phyloP scores from a whole-genome alignment of 2,888 invertebrate genomes.

The Branchipolynoe longqiensis region DNA sequence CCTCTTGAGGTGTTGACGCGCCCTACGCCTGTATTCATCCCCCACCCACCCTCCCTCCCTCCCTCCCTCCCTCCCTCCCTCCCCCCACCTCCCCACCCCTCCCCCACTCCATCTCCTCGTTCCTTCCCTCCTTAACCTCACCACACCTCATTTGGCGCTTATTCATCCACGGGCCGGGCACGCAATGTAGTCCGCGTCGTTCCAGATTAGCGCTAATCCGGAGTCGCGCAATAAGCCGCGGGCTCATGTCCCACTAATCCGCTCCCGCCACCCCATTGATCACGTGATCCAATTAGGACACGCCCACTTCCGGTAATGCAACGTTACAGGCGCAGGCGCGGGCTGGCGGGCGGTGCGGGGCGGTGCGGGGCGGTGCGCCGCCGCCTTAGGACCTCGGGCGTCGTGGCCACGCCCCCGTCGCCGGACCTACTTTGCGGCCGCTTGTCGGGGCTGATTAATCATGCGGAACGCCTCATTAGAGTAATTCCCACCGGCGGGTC shows the following conservation, averaged over 20 bases:
- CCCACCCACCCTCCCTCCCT: not conserved
- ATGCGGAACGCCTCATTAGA: slow-evolving; percentile 25
- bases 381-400: slow-evolving; percentile 5
- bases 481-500: slow-evolving; percentile 8
- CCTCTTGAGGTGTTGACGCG: too few species aligned
- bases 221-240: not conserved
- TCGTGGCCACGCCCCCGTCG: not conserved
- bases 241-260: slow-evolving; percentile 17
- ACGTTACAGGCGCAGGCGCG: slow-evolving; percentile 32
- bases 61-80: slow-evolving; percentile 12
- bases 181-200: slow-evolving; percentile 43
- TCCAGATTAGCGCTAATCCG: slow-evolving; percentile 31
- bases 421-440: slow-evolving; percentile 8
- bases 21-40: too few species aligned
- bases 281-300: slow-evolving; percentile 34
- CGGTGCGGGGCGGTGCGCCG: not conserved
- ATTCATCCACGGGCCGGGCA: slow-evolving; percentile 46
- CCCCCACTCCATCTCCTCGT: not conserved
- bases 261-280: slow-evolving; percentile 16
- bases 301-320: slow-evolving; percentile 15
- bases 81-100: not conserved
- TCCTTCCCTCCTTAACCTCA: slow-evolving; percentile 46
- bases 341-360: too few species aligned
- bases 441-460: not conserved
- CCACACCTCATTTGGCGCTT: slow-evolving; percentile 56